Conservation (phyloP, 2,888 invertebrate species). For the Erebia epiphron region DNA sequence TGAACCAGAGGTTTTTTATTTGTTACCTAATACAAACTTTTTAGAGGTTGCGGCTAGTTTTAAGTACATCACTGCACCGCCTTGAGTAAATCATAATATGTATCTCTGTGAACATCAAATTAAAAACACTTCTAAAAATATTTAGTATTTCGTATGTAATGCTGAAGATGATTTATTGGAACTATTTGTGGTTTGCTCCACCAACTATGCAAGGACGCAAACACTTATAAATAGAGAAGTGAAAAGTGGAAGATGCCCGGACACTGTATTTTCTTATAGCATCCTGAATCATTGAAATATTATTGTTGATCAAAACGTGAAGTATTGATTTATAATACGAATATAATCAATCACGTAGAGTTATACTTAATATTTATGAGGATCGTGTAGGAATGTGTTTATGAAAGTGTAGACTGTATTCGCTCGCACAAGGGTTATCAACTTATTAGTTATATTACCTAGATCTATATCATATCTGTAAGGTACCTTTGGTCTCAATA, state of each 20-base stretch:
- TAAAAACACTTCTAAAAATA: slow-evolving; percentile 4
- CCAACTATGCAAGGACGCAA: slow-evolving; percentile 10
- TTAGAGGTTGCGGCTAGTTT: background rate
- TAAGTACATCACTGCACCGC: background rate
- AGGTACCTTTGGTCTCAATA: no score
- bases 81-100: background rate
- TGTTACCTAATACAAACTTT: no score
- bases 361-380: background rate
- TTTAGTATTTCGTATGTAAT: background rate
- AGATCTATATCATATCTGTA: no score
- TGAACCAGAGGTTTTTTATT: no score
- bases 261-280: background rate
- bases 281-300: background rate
- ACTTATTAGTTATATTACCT: no score
- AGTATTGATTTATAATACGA: slow-evolving; percentile 3
- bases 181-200: background rate
- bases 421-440: no score
- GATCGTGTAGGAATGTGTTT: background rate
- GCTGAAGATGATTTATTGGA: slow-evolving; percentile 7
- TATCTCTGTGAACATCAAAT: background rate
- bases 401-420: no score
- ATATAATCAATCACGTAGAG: background rate
- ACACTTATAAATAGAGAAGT: slow-evolving; percentile 1
- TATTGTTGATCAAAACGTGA: background rate
- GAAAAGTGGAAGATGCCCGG: slow-evolving; percentile 4